Evolutionary conservation across 2,113 vertebrate species (phyloP).

Genomic region (Apteryx mantelli): DNA sequence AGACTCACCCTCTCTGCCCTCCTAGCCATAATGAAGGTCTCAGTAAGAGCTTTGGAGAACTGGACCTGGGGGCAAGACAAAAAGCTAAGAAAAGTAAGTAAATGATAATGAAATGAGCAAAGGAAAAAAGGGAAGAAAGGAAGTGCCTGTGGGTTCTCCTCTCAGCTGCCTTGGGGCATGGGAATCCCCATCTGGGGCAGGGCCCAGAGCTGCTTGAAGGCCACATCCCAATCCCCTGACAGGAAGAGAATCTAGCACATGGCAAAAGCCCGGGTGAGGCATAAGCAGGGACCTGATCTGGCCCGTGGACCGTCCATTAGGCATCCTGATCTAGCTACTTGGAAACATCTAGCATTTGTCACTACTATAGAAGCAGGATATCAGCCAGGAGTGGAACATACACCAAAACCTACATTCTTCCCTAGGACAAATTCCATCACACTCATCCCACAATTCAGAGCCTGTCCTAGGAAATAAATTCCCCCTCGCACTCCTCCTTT

Average conservation of each 20-base stretch:
- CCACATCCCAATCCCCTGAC: not conserved
- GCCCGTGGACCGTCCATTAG: accelerated
- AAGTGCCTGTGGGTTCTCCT: not conserved
- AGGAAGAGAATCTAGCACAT: not conserved
- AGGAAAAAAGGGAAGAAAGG: not conserved
- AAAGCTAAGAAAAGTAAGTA: not conserved
- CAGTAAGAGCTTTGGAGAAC: not conserved
- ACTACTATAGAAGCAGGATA: not conserved
- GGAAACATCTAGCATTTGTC: not conserved
- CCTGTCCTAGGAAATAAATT: not conserved
- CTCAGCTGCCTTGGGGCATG: accelerated
- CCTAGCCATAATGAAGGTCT: not conserved
- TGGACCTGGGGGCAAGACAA: not conserved
- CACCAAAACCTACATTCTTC: not conserved
- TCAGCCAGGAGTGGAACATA: not conserved
- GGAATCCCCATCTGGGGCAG: accelerated
- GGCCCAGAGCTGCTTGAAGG: not conserved
- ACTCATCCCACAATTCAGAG: not conserved
- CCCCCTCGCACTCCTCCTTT: accelerated
- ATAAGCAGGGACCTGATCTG: not conserved
- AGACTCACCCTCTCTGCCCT: not conserved
- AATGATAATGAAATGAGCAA: not conserved
- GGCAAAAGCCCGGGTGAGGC: not conserved
- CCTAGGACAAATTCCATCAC: not conserved
- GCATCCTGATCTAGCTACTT: not conserved